Conservation (phyloP, 2,888 invertebrate species). For the Heliconius ismenius region DNA sequence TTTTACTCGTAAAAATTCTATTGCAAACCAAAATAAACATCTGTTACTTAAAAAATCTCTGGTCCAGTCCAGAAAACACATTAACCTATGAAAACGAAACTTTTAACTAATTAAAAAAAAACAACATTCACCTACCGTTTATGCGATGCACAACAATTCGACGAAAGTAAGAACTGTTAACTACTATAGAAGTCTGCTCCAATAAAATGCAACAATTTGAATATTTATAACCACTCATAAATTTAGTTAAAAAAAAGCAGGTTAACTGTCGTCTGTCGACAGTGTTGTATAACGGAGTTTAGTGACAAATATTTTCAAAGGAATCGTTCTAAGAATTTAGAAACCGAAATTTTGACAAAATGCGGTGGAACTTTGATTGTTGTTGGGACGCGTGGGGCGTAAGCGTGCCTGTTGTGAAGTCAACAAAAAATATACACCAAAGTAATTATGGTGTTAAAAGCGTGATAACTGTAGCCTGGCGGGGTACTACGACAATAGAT, state of each 20-base stretch:
- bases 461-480: constrained; percentile 73
- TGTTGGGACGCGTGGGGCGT: constrained; percentile 60
- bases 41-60: constrained; percentile 10
- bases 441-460: constrained; percentile 72
- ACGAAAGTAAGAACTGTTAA: constrained; percentile 76
- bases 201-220: constrained; percentile 75
- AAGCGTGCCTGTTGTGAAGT: constrained; percentile 78
- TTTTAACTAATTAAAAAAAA: constrained; percentile 54
- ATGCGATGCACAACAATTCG: constrained; percentile 59
- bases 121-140: constrained; percentile 53
- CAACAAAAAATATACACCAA: constrained; percentile 72
- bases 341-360: constrained; percentile 80
- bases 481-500: constrained; percentile 55
- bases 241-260: constrained; percentile 51
- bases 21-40: neutral
- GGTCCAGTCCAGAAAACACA: constrained; percentile 27
- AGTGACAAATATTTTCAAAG: constrained; percentile 60
- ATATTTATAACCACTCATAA: constrained; percentile 77
- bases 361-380: constrained; percentile 63
- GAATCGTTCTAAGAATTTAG: constrained; percentile 68
- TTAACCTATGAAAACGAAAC: constrained; percentile 70
- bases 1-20: neutral
- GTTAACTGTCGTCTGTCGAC: constrained; percentile 65
- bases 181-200: constrained; percentile 75
- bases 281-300: constrained; percentile 71